Evolutionary conservation across 2,113 vertebrate species (phyloP).

Genomic region (Seriola quinqueradiata): DNA sequence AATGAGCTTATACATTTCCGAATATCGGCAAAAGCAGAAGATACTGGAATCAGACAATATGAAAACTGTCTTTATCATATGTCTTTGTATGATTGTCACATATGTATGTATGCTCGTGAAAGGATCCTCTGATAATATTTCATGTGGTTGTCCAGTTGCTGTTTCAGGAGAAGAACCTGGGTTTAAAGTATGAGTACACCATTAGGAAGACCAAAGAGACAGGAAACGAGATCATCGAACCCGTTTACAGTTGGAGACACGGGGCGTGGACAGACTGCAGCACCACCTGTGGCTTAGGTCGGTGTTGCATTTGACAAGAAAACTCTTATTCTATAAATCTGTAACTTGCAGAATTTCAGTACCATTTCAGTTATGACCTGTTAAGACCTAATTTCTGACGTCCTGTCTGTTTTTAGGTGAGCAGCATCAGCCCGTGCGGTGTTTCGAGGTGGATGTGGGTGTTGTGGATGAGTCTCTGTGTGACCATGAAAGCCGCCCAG

Average conservation of each 20-base stretch:
- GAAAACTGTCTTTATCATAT: background rate
- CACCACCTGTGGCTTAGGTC: slow-evolving; percentile 93
- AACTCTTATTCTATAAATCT: background rate
- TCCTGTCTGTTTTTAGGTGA: slow-evolving; percentile 81
- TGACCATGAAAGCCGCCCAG: slow-evolving; percentile 87
- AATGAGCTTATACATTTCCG: background rate
- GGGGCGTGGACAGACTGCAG: slow-evolving; percentile 95
- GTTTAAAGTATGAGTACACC: slow-evolving; percentile 93
- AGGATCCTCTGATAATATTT: background rate
- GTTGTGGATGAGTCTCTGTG: slow-evolving; percentile 91
- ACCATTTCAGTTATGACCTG: background rate
- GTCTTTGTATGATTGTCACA: background rate
- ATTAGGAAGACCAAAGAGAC: slow-evolving; percentile 86
- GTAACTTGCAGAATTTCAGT: background rate
- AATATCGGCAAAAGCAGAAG: no score
- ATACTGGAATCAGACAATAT: background rate
- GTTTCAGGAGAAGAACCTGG: slow-evolving; percentile 95
- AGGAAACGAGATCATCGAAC: slow-evolving; percentile 88
- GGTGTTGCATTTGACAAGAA: background rate
- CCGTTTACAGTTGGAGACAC: slow-evolving; percentile 91
- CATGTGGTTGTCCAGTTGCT: slow-evolving; percentile 86
- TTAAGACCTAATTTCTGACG: background rate
- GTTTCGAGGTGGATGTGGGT: slow-evolving; percentile 86
- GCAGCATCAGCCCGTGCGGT: slow-evolving; percentile 88
- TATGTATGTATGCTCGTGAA: background rate